phyloP scores from a whole-genome alignment of 2,113 vertebrate species.

The Nibea coibor region DNA sequence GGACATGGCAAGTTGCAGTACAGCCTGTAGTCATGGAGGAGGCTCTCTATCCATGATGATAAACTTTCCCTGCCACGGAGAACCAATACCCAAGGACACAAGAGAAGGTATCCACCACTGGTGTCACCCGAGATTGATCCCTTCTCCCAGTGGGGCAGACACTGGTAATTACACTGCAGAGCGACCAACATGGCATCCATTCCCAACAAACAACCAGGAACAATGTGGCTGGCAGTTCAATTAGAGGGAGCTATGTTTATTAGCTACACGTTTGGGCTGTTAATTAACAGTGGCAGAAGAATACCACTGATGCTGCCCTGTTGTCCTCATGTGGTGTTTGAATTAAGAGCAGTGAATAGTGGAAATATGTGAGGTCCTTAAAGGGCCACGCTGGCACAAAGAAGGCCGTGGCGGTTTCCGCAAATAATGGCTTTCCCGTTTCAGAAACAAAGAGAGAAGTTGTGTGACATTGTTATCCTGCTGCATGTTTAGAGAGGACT shows the following conservation, averaged over 20 bases:
- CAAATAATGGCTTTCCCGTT: neutral
- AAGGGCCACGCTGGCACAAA: neutral
- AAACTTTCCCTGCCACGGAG: conserved; percentile 56
- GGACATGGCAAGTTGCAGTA: conserved; percentile 19
- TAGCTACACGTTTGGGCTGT: conserved; percentile 49
- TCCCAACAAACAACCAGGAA: conserved; percentile 61
- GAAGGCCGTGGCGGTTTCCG: neutral
- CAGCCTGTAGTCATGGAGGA: conserved; percentile 46
- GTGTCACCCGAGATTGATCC: conserved; percentile 69
- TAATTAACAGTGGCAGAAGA: conserved; percentile 52
- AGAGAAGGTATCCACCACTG: conserved; percentile 45
- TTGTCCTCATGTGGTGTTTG: neutral
- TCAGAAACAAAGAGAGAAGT: neutral
- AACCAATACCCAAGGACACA: conserved; percentile 62
- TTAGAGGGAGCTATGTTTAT: conserved; percentile 60
- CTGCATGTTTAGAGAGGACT: neutral
- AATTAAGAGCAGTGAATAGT: conserved; percentile 13
- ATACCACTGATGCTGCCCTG: conserved; percentile 5
- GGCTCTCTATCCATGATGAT: conserved; percentile 63
- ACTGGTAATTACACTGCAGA: conserved; percentile 68
- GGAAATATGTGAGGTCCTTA: neutral
- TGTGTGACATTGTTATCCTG: neutral
- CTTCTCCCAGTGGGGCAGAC: conserved; percentile 50
- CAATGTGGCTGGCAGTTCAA: conserved; percentile 67
- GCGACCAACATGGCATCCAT: conserved; percentile 56